These are phyloP conservation scores for Cremastobaeus sp. DNA, from an alignment of 2,888 invertebrate genomes.

Conservation along the genomic window DNA sequence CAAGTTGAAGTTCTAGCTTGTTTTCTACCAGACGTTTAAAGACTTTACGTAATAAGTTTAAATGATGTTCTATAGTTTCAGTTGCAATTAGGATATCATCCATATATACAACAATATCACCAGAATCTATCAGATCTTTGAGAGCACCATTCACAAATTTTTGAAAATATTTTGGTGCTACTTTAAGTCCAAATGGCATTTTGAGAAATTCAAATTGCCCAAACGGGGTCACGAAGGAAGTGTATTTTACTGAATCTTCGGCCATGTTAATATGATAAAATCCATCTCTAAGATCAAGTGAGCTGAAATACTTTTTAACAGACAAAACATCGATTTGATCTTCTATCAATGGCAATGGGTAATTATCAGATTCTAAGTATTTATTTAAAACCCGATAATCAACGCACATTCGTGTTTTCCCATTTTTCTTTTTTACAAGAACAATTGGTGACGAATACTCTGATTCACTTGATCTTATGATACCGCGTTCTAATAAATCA, in stretches of 20 bases:
- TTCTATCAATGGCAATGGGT: constrained; percentile 23
- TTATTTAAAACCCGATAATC: constrained; percentile 29
- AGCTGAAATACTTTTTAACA: constrained; percentile 6
- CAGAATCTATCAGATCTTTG: constrained; percentile 11
- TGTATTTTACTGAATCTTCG: constrained; percentile 15
- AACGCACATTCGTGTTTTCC: constrained; percentile 10
- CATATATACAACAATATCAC: constrained; percentile 16
- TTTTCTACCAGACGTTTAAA: constrained; percentile 7
- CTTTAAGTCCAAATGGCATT: constrained; percentile 28
- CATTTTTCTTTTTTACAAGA: constrained; percentile 6
- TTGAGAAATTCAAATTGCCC: constrained; percentile 26
- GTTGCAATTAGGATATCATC: constrained; percentile 19
- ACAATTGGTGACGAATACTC: constrained; percentile 28
- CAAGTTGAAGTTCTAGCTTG: constrained; percentile 1
- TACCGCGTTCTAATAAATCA: neutral
- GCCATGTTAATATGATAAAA: constrained; percentile 24
- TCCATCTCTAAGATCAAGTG: constrained; percentile 24
- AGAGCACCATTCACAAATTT: constrained; percentile 11
- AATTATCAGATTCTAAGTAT: constrained; percentile 17
- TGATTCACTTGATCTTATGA: constrained; percentile 27
- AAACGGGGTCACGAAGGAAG: constrained; percentile 18
- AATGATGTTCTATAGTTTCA: constrained; percentile 18
- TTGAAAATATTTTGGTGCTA: constrained; percentile 29
- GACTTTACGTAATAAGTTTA: constrained; percentile 2
- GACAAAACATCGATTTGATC: constrained; percentile 16